Percentiles rank a stretch among this genome's conserved stretches.
Evolutionary conservation across 2,888 invertebrate species (phyloP).

Genomic region (Pollenia griseotomentosa): DNA sequence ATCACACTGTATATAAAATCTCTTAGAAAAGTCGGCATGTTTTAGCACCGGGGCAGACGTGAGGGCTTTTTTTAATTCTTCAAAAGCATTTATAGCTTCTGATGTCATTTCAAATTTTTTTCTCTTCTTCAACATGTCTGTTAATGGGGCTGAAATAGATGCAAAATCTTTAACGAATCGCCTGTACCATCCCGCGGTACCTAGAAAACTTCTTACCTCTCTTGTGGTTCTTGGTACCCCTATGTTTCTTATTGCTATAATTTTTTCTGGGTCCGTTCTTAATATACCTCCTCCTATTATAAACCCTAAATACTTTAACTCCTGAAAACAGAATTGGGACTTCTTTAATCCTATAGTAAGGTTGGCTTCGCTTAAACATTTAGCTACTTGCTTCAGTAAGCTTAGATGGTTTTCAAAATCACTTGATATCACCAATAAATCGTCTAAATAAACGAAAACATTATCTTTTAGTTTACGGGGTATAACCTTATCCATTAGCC

Average conservation of each 20-base stretch:
- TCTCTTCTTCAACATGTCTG: neutral
- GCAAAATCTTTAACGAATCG: neutral
- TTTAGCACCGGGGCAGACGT: neutral
- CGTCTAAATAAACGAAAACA: slow-evolving; percentile 53
- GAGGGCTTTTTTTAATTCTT: slow-evolving; percentile 1
- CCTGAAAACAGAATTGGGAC: slow-evolving; percentile 13
- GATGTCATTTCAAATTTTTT: no score
- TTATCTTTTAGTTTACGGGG: slow-evolving; percentile 24
- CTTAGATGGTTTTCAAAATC: neutral
- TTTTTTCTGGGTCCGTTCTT: no score
- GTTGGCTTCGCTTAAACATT: neutral
- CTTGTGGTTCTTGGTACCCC: no score
- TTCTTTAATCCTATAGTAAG: slow-evolving; percentile 35
- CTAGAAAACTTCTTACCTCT: neutral
- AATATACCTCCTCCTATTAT: no score
- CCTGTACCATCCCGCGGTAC: neutral
- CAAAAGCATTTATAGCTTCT: neutral
- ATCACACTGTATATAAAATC: slow-evolving; percentile 1
- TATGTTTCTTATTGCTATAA: no score
- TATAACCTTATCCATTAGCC: slow-evolving; percentile 3
- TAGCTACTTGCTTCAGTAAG: neutral
- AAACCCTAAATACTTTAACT: neutral
- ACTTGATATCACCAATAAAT: neutral
- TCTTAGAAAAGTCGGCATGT: neutral
- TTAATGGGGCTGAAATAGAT: neutral